Evolutionary conservation across 2,888 invertebrate genomes (phyloP).

Genomic region (Tribolium freemani): DNA sequence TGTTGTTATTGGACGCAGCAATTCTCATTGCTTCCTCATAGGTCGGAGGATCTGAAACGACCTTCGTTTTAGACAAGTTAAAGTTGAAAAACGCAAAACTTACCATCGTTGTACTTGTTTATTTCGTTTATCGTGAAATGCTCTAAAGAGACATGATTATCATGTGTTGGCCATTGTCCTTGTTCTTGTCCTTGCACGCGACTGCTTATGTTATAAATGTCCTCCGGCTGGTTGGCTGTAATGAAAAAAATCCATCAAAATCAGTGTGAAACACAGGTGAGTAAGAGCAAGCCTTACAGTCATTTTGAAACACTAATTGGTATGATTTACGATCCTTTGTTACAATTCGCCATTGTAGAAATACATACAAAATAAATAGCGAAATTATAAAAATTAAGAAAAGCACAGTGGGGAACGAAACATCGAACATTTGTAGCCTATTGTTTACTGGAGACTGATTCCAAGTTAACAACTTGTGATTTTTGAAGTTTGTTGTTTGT

Average conservation of each 20-base stretch:
- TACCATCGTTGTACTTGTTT: conserved; percentile 54
- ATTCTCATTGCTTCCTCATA: conserved; percentile 57
- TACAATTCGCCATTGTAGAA: conserved; percentile 48
- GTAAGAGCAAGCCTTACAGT: not conserved
- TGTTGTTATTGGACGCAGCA: conserved; percentile 22
- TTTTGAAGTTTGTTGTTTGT: conserved; percentile 25
- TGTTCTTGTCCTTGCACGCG: conserved; percentile 50
- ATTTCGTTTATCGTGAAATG: conserved; percentile 52
- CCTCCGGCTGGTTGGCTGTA: conserved; percentile 56
- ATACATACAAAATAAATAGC: conserved; percentile 51
- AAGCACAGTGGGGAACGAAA: conserved; percentile 39
- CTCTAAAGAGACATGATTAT: conserved; percentile 53
- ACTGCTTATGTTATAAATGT: conserved; percentile 56
- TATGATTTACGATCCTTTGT: conserved; percentile 14
- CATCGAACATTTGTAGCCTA: conserved; percentile 32
- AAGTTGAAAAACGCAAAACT: not conserved
- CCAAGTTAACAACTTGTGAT: conserved; percentile 15
- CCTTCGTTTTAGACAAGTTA: not conserved
- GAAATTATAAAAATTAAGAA: conserved; percentile 49
- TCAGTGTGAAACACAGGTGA: not conserved
- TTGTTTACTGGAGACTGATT: conserved; percentile 15
- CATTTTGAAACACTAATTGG: conserved; percentile 14
- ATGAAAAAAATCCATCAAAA: conserved; percentile 32
- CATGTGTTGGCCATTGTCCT: conserved; percentile 50
- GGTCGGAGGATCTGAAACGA: conserved; percentile 55